Conservation (phyloP, 2,888 invertebrate genomes). For the Hydropsyche betteni region DNA sequence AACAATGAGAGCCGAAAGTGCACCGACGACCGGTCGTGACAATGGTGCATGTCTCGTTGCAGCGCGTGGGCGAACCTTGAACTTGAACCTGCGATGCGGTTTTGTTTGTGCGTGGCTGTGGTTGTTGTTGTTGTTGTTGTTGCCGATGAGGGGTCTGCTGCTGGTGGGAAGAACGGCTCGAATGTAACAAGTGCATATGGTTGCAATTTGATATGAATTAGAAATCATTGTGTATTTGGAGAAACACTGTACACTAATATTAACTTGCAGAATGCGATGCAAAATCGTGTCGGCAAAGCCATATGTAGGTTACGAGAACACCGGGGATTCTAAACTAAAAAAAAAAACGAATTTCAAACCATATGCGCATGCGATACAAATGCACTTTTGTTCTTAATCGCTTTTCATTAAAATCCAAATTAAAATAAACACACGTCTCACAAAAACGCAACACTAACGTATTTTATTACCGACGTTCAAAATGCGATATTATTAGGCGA, state of each 20-base stretch:
- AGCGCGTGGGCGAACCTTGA: slow-evolving; percentile 40
- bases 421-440: too few species aligned
- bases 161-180: too few species aligned
- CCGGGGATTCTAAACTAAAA: slow-evolving; percentile 21
- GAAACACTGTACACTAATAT: slow-evolving; percentile 7
- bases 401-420: too few species aligned
- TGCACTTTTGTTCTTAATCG: background rate
- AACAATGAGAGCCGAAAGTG: background rate
- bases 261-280: background rate
- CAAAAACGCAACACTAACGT: too few species aligned
- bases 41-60: slow-evolving; percentile 9
- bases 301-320: slow-evolving; percentile 35
- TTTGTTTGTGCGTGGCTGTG: slow-evolving; percentile 5
- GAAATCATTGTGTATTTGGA: background rate
- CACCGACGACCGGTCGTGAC: background rate
- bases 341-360: slow-evolving; percentile 17
- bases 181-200: too few species aligned
- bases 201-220: too few species aligned
- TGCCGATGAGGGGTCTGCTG: too few species aligned
- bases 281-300: slow-evolving; percentile 18
- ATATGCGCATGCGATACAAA: background rate
- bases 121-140: too few species aligned
- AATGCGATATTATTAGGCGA: slow-evolving; percentile 20
- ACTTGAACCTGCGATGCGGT: slow-evolving; percentile 43
- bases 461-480: background rate